Conservation (phyloP, 2,888 invertebrate species). For the Pandemis corylana region DNA sequence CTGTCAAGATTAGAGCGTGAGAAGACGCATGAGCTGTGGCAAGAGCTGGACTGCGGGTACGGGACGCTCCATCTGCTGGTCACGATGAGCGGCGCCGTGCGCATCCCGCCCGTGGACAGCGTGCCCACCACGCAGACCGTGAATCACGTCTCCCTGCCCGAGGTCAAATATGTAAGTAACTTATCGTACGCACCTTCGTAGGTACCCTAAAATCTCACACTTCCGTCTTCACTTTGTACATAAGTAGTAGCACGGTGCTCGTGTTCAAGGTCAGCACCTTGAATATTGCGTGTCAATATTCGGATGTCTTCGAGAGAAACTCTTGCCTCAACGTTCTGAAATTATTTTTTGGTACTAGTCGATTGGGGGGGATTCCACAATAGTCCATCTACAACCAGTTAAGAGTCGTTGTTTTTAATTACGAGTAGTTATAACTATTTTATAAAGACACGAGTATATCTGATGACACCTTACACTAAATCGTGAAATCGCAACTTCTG, state of each 20-base stretch:
- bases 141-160: conserved; percentile 56
- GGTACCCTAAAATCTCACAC: background rate
- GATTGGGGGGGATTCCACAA: too few relatives aligned
- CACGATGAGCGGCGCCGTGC: conserved; percentile 67
- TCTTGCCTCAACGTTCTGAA: background rate
- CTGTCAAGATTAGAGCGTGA: conserved; percentile 73
- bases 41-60: conserved; percentile 74
- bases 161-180: conserved; percentile 70
- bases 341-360: background rate
- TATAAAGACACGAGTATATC: too few relatives aligned
- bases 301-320: background rate
- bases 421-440: too few relatives aligned
- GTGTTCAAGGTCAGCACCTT: background rate
- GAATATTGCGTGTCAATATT: background rate
- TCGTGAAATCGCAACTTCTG: too few relatives aligned
- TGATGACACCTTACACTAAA: too few relatives aligned
- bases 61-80: conserved; percentile 73
- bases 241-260: background rate
- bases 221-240: background rate
- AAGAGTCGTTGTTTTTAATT: too few relatives aligned
- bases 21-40: conserved; percentile 78
- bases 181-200: background rate
- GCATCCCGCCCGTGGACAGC: conserved; percentile 59
- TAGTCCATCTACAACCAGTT: too few relatives aligned
- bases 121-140: conserved; percentile 70